Evolutionary conservation across 53 echinoderm and acorn worm genomes (phyloP), one percentile per base, ranked within the genome.

Genomic region (Echinarachnius parma): DNA sequence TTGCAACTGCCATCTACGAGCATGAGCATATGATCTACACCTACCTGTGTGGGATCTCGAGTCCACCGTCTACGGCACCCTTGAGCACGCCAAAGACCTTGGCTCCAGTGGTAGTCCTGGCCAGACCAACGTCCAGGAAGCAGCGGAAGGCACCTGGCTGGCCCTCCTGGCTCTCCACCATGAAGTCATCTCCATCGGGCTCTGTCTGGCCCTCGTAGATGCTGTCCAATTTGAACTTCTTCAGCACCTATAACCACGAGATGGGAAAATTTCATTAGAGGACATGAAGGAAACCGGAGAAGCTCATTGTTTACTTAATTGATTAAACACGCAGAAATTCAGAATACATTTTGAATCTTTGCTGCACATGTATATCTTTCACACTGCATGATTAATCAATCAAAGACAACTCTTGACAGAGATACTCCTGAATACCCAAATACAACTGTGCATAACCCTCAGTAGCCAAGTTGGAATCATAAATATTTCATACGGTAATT

Each of bases 231-330:
- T 98, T 92, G 86, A 92, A 98, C 62, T 98, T 98, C 76, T 87
- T 98, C 82, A 98, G 86, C 42, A 98, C 81, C 95, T 94, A 75
- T n/a, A n/a, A n/a, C n/a, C n/a, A n/a, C n/a, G n/a, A n/a, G n/a
- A n/a, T n/a, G n/a, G n/a, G n/a, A n/a, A n/a, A n/a, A n/a, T n/a
- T n/a, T n/a, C n/a, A n/a, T n/a, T n/a, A n/a, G n/a, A n/a, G n/a
- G n/a, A n/a, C n/a, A n/a, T n/a, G n/a, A n/a, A n/a, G n/a, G n/a
- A n/a, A n/a, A n/a, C n/a, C n/a, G n/a, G n/a, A n/a, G n/a, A n/a
- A n/a, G n/a, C n/a, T n/a, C n/a, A n/a, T n/a, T n/a, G n/a, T n/a
- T n/a, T n/a, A n/a, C n/a, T n/a, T n/a, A n/a, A n/a, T n/a, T n/a
- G n/a, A n/a, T n/a, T n/a, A n/a, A n/a, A n/a, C n/a, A n/a, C n/a